phyloP scores from a whole-genome alignment of 2,888 invertebrate genomes.

The Apocheima hispidaria region DNA sequence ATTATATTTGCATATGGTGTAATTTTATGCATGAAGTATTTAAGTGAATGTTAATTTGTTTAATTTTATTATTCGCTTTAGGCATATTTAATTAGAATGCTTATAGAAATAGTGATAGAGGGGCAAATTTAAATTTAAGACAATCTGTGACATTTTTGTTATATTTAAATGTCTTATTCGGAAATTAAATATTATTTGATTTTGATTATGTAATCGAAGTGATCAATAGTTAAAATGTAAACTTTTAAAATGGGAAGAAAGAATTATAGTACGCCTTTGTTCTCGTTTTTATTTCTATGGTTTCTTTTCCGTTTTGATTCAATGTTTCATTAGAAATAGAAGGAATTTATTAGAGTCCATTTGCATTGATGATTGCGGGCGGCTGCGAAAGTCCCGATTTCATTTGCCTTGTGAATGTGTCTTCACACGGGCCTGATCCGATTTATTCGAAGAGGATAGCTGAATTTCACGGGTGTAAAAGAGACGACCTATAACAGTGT shows the following conservation, averaged over 20 bases:
- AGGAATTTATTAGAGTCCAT: no score
- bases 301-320: no score
- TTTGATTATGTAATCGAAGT: neutral
- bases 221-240: neutral
- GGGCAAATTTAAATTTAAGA: neutral
- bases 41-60: neutral
- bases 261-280: neutral
- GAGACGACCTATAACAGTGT: no score
- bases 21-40: conserved; percentile 16
- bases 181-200: neutral
- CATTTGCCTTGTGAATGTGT: no score
- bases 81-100: neutral
- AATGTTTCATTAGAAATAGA: no score
- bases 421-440: no score
- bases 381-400: no score
- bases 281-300: no score
- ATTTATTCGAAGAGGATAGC: no score
- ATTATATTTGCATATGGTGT: conserved; percentile 5
- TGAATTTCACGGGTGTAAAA: no score
- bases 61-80: neutral
- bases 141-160: neutral
- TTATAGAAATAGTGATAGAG: neutral
- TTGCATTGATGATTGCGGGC: no score
- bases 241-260: neutral
- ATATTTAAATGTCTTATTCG: neutral